Conservation (phyloP, 2,113 vertebrate genomes). For the Otocyon megalotis region DNA sequence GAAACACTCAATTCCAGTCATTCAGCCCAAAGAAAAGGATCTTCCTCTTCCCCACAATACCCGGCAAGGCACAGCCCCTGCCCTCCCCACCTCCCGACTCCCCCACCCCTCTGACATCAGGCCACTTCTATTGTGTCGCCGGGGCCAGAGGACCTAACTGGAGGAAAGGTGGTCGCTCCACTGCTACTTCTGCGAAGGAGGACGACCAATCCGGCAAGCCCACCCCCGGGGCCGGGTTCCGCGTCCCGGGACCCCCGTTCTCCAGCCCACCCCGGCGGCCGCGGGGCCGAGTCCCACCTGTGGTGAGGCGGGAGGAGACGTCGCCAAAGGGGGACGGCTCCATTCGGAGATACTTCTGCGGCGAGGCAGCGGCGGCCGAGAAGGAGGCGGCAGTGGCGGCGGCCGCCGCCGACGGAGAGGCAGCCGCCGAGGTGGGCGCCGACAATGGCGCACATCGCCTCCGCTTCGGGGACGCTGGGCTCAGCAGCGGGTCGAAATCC, state of each 20-base stretch:
- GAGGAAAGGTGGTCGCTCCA: neutral
- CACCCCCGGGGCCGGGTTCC: too few relatives aligned
- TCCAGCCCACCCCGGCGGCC: neutral
- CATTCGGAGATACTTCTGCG: constrained; percentile 97
- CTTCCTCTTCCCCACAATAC: constrained; percentile 33
- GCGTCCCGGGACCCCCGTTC: neutral
- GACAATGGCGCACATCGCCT: constrained; percentile 94
- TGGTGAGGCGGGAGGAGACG: constrained; percentile 94
- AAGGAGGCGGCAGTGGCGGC: constrained; percentile 88
- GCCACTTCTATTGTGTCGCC: constrained; percentile 83
- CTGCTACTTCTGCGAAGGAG: neutral
- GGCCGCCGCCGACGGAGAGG: constrained; percentile 80
- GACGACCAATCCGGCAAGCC: neutral
- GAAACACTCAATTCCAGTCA: constrained; percentile 38
- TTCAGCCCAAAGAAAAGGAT: neutral
- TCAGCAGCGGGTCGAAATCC: constrained; percentile 98
- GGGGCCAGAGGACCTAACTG: neutral
- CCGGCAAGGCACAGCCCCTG: neutral
- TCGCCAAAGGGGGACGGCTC: constrained; percentile 97
- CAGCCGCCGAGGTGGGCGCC: constrained; percentile 87
- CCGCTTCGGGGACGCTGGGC: constrained; percentile 95
- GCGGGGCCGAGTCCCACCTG: constrained; percentile 88
- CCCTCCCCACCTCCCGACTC: neutral
- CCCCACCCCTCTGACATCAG: constrained; percentile 55
- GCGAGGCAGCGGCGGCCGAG: constrained; percentile 91